Conservation (phyloP, 2,113 vertebrate species). For the Pseudonaja textilis region DNA sequence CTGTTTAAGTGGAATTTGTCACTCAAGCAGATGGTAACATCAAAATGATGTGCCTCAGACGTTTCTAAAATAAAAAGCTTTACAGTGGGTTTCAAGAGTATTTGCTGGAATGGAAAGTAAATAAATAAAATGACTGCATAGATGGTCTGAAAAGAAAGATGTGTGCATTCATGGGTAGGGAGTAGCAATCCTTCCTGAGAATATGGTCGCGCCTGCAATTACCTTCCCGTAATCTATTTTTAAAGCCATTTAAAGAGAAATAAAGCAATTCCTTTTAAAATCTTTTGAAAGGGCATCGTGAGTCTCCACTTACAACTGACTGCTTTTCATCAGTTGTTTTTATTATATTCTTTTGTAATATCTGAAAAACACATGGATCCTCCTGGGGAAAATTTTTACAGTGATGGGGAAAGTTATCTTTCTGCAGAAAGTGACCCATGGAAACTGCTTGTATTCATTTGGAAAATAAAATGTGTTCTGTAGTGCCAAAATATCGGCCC, state of each 20-base stretch:
- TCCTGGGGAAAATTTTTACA: slow-evolving; percentile 13
- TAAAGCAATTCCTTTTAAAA: not conserved
- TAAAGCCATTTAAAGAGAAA: slow-evolving; percentile 37
- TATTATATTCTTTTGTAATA: not conserved
- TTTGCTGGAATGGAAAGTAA: slow-evolving; percentile 46
- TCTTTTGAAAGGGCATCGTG: not conserved
- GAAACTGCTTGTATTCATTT: not conserved
- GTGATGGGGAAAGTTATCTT: slow-evolving; percentile 10
- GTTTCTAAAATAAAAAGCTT: slow-evolving; percentile 57
- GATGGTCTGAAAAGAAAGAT: slow-evolving; percentile 23
- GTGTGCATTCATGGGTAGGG: not conserved
- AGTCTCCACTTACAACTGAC: not conserved
- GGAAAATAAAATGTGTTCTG: not conserved
- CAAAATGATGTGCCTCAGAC: slow-evolving; percentile 37
- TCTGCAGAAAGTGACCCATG: slow-evolving; percentile 1
- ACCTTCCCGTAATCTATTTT: slow-evolving; percentile 28
- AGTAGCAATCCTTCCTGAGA: slow-evolving; percentile 11
- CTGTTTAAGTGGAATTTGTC: slow-evolving; percentile 55
- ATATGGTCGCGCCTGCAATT: slow-evolving; percentile 16
- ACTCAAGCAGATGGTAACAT: slow-evolving; percentile 42
- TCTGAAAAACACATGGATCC: not conserved
- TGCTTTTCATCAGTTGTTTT: slow-evolving; percentile 30
- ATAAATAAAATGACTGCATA: slow-evolving; percentile 37
- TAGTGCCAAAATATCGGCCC: not conserved
- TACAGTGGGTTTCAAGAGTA: slow-evolving; percentile 42